Evolutionary conservation across 35 echinoderm and acorn worm genomes (phyloP).

Genomic region (Patiria miniata): DNA sequence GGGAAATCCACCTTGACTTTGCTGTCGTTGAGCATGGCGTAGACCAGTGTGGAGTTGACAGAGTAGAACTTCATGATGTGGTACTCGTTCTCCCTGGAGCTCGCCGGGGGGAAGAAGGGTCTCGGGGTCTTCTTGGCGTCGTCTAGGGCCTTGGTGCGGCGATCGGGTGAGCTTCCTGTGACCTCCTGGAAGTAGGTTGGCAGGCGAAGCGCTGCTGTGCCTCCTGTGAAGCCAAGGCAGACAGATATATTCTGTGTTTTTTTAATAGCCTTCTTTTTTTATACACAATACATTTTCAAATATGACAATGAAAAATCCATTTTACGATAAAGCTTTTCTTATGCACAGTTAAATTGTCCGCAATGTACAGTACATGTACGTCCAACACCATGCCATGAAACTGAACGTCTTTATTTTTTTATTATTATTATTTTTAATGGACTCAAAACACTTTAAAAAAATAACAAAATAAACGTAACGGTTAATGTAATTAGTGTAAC

Average conservation of each 20-base stretch:
- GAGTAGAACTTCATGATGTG: conserved; percentile 77
- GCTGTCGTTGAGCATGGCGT: conserved; percentile 41
- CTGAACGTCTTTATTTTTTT: too few species aligned
- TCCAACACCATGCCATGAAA: too few species aligned
- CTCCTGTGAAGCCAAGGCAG: neutral
- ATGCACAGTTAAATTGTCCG: too few species aligned
- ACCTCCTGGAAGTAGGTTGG: conserved; percentile 45
- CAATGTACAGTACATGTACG: too few species aligned
- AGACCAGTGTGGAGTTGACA: conserved; percentile 56
- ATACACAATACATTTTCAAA: too few species aligned
- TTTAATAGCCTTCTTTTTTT: too few species aligned
- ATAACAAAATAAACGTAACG: too few species aligned
- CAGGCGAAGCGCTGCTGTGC: neutral
- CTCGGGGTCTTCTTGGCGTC: conserved; percentile 34
- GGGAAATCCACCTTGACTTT: conserved; percentile 61
- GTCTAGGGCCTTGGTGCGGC: neutral
- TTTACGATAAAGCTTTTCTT: too few species aligned
- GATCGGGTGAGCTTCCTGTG: neutral
- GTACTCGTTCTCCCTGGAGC: conserved; percentile 65
- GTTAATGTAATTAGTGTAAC: too few species aligned
- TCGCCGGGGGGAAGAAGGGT: conserved; percentile 66
- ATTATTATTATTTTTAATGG: too few species aligned
- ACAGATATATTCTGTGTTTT: neutral
- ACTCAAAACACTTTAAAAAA: too few species aligned
- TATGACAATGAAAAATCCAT: too few species aligned